phyloP scores from a whole-genome alignment of 2,113 vertebrate species.

The Nycticorax nycticorax region DNA sequence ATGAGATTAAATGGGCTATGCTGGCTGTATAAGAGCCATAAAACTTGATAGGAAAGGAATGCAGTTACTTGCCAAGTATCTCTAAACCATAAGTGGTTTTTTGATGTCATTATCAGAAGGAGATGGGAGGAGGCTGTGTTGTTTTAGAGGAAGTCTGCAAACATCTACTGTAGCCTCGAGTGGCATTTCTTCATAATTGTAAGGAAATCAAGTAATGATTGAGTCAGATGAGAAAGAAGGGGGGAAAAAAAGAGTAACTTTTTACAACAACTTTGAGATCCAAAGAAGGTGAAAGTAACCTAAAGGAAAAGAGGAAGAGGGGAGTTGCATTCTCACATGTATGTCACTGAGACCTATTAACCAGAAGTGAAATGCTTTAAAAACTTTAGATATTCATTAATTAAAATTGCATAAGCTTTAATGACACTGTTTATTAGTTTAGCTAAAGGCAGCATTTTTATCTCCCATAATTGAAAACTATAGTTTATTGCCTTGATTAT shows the following conservation, averaged over 20 bases:
- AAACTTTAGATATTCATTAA: slow-evolving; percentile 54
- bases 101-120: slow-evolving; percentile 53
- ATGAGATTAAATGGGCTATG: slow-evolving; percentile 72
- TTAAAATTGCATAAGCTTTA: slow-evolving; percentile 58
- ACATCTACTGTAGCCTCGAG: neutral
- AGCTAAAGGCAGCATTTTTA: slow-evolving; percentile 58
- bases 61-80: slow-evolving; percentile 60
- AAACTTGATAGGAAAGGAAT: slow-evolving; percentile 76
- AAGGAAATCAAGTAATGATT: neutral
- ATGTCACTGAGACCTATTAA: neutral
- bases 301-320: neutral
- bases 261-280: neutral
- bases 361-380: slow-evolving; percentile 21
- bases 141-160: slow-evolving; percentile 35
- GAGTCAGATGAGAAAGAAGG: neutral
- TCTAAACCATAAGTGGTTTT: slow-evolving; percentile 43
- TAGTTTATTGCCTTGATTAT: slow-evolving; percentile 53
- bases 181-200: slow-evolving; percentile 26
- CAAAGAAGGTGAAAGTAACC: neutral
- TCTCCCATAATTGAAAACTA: slow-evolving; percentile 42
- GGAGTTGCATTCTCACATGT: neutral
- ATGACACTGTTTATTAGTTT: slow-evolving; percentile 66
- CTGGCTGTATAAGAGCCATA: slow-evolving; percentile 72
- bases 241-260: neutral
- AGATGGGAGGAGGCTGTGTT: slow-evolving; percentile 35